Evolutionary conservation across 2,113 vertebrate species (phyloP), one percentile per base, ranked within the genome.

Genomic region (Phalacrocorax brasilianus): DNA sequence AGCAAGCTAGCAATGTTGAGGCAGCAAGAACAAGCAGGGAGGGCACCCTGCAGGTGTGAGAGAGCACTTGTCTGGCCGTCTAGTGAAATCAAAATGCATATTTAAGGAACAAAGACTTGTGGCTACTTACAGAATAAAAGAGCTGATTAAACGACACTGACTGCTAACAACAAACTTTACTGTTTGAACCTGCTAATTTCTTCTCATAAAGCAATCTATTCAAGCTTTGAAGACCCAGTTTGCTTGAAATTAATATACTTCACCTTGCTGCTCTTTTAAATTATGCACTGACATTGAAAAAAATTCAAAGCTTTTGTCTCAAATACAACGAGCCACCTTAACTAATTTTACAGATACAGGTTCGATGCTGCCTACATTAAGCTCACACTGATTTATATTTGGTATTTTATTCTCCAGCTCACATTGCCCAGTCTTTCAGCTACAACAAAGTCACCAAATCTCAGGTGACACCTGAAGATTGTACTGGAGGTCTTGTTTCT

Each of bases 1-100:
- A 80, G 12, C 0, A 3, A 32, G 26, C 2, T 4, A 47, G 24
- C 17, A 47, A 15, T 3, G 5, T 1, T 80, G 7, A 83, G 22
- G 44, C 7, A 59, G 22, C 8, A 33, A 49, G 3, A 67, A 7
- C 20, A 75, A 55, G 28, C 8, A 30, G 9, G 26, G 44, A 77
- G 12, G n/a, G 16, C 2, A 4, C 14, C 20, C 23, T 2, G 0
- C 30, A 77, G 20, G 26, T 35, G 8, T 53, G 42, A 77, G 32
- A 53, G 33, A n/a, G 28, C 9, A 59, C 20, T 50, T 52, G 9
- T 38, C 27, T 72, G 35, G 44, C 11, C 2, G 8, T n/a, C 62
- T 38, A 35, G 33, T 79, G 58, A 93, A 72, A 73, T 23, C 12
- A 79, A 94, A 76, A 85, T 17, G 12, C 6, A 4, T 27, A 70